These are phyloP conservation scores for Hymenochirus boettgeri DNA, from an alignment of 2,113 vertebrate species.

Conservation along the genomic window DNA sequence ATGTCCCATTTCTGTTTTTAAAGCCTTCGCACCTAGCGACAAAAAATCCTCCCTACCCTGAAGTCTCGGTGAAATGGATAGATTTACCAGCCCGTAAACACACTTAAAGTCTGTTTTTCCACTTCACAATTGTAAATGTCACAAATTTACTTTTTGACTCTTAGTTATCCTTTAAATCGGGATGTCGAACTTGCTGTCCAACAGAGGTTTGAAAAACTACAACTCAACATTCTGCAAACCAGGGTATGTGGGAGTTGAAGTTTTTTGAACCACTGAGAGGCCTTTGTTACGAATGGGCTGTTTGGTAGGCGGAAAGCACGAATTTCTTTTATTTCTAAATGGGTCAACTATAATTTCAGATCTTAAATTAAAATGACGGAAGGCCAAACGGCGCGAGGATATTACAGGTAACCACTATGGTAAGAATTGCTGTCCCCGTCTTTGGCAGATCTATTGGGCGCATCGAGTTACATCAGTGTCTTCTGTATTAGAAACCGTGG, in stretches of 20 bases:
- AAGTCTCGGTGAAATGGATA: slow-evolving; percentile 87
- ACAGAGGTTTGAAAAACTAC: no score
- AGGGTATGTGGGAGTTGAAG: no score
- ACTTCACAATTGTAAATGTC: background rate
- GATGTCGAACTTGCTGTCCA: no score
- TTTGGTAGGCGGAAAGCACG: no score
- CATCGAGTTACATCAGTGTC: slow-evolving; percentile 53
- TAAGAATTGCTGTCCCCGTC: slow-evolving; percentile 36
- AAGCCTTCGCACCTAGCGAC: slow-evolving; percentile 82
- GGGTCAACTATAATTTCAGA: slow-evolving; percentile 57
- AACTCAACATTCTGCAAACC: no score
- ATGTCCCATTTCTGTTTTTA: slow-evolving; percentile 47
- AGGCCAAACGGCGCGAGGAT: slow-evolving; percentile 64
- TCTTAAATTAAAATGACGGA: slow-evolving; percentile 74
- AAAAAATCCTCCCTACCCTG: slow-evolving; percentile 82
- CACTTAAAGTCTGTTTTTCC: slow-evolving; percentile 81
- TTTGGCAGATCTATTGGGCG: slow-evolving; percentile 56
- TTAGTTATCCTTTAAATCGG: no score
- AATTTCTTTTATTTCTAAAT: no score
- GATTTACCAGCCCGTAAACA: slow-evolving; percentile 87
- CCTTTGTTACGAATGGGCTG: no score
- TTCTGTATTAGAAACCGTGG: slow-evolving; percentile 70
- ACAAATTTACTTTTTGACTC: no score
- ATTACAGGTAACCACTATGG: slow-evolving; percentile 44
- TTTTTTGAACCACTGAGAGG: no score